phyloP scores from a whole-genome alignment of 2,113 vertebrate species.

The Labrus mixtus region DNA sequence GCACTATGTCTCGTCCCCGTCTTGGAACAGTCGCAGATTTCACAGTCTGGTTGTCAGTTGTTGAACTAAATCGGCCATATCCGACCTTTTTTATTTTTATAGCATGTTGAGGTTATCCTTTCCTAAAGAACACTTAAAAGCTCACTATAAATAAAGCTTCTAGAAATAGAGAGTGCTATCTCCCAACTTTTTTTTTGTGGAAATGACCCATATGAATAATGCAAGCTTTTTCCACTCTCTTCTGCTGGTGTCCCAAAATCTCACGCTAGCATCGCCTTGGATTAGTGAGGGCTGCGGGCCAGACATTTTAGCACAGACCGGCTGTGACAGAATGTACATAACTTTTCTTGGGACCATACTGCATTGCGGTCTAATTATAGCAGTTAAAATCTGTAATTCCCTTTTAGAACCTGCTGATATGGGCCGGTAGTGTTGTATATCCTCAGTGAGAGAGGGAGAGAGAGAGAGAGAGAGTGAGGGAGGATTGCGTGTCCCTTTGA shows the following conservation, averaged over 20 bases:
- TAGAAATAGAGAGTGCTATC: constrained; percentile 48
- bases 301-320: constrained; percentile 49
- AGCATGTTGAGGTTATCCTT: constrained; percentile 35
- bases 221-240: constrained; percentile 39
- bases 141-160: constrained; percentile 53
- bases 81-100: background rate
- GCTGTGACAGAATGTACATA: constrained; percentile 46
- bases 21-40: background rate
- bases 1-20: constrained; percentile 15
- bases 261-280: constrained; percentile 33
- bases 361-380: constrained; percentile 7
- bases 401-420: background rate
- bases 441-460: background rate
- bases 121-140: constrained; percentile 35
- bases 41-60: background rate
- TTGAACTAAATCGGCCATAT: constrained; percentile 9
- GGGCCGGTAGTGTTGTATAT: background rate
- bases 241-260: constrained; percentile 48
- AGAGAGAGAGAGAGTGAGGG: no score
- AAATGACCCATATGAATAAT: constrained; percentile 72
- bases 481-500: background rate
- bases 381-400: background rate
- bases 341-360: constrained; percentile 25
- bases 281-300: constrained; percentile 31
- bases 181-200: constrained; percentile 32